These are phyloP conservation scores for Plodia interpunctella DNA, from an alignment of 1,140 invertebrate species.

Conservation along the genomic window DNA sequence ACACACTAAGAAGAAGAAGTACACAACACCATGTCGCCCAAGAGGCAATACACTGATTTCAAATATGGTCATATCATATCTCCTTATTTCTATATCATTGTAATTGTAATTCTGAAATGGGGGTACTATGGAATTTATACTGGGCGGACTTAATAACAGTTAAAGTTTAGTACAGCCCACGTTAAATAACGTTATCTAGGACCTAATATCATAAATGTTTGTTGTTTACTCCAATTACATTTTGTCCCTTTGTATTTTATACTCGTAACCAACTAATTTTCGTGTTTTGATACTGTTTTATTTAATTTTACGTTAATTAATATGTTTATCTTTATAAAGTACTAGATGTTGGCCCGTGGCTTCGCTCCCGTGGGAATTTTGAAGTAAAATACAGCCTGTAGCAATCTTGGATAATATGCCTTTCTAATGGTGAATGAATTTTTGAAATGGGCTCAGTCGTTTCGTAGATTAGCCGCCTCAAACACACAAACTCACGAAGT, in stretches of 20 bases:
- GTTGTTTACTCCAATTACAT: background rate
- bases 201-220: background rate
- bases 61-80: too few relatives aligned
- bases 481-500: too few relatives aligned
- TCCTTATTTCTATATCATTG: background rate
- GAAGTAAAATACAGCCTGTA: too few relatives aligned
- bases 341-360: too few relatives aligned
- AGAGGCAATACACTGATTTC: too few relatives aligned
- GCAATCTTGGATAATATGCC: too few relatives aligned
- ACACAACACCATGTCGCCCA: too few relatives aligned
- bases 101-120: background rate
- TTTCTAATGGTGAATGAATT: too few relatives aligned
- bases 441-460: too few relatives aligned
- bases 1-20: too few relatives aligned
- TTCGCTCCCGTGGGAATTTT: too few relatives aligned
- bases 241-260: background rate
- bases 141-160: background rate
- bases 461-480: too few relatives aligned
- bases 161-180: background rate
- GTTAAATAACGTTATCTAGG: conserved; percentile 1
- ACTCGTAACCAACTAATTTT: background rate
- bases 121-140: background rate
- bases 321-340: background rate
- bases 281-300: background rate
- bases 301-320: background rate